Base-by-base conservation (phyloP, 2,113 vertebrate genomes). In the Channa maculata region DNA sequence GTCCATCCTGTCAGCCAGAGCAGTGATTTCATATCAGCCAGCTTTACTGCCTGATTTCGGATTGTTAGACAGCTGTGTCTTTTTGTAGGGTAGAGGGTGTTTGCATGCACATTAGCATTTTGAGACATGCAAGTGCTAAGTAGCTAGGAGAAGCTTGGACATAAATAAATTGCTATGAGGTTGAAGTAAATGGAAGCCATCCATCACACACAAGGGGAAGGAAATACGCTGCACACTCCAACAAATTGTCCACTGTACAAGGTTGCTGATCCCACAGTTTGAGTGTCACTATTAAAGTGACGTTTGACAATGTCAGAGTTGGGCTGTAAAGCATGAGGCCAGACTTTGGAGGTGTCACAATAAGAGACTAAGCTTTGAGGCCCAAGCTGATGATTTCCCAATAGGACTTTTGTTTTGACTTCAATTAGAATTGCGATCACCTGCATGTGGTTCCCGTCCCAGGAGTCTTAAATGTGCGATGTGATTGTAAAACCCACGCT, bases 151-250 rank as follows among this genome's bases (percentile, higher is more conserved):
- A 59, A 65, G 12, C 58, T 34, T 33, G 51, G 80, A 88, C 80
- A 15, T 68, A 80, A 84, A 90, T 65, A 83, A 90, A 88, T 71
- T 58, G 46, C 63, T 57, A 15, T 62, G 52, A 52, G 45, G 67
- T 68, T 72, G 45, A 44, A 45, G 70, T 73, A 86, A 89, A 90
- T 86, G 80, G 83, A 76, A 71, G 49, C 74, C 85, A 88, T 90
- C 84, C 65, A 79, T 84, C 89, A 51, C 66, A 69, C 15, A 52
- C 58, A 66, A 9, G 34, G 77, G 10, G 15, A 71, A 77, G 82
- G 78, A 74, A 83, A 79, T 66, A 74, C 49, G 12, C 39, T 51
- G 3, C 51, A 9, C 37, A 53, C 44, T 57, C 39, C 7, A 55
- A 15, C 58, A 6, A 45, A 5, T 10, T 38, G 36, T 43, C 69